Base-by-base conservation (phyloP, 2,797 vertebrate species). In the Alauda arvensis region DNA sequence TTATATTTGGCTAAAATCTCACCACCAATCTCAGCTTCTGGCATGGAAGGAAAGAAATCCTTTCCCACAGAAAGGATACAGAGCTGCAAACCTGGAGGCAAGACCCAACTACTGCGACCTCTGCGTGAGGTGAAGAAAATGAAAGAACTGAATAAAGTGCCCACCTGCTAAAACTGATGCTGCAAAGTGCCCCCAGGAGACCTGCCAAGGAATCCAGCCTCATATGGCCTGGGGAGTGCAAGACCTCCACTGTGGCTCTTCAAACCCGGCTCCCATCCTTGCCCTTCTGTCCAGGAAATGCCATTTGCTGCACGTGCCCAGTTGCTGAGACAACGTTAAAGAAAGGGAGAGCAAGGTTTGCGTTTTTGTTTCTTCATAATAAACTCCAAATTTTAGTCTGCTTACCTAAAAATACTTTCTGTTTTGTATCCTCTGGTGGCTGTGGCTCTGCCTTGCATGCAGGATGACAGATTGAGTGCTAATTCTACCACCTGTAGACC, bases 401-500 rank as follows among this genome's bases (percentile, higher is more conserved):
- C 57, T 85, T 81, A 56, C 63, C 42, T 89, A 34, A 55, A 87
- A 78, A 69, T 72, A 53, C 49, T 88, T 92, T 85, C 48, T 68
- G 25, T 8, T 88, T 80, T 79, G 24, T 79, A 75, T 88, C 59
- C 42, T 78, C 71, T 71, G 45, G 29, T 89, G 71, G 18, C 71
- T 84, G 48, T 66, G 51, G 34, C 45, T 83, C 26, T 90, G 71
- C 52, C 48, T 87, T 69, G 51, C 59, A 52, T 63, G 37, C 71
- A 79, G 62, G 75, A 79, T 93, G 91, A 94, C 91, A 94, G 83
- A 94, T 77, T 87, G 93, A 92, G 89, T 89, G 80, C 81, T 95
- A 94, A 94, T 92, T 92, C 85, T 91, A 86, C 90, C 91, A 95
- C 93, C 89, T 94, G 89, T 95, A 94, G 90, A 74, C 66, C 71